phyloP scores from a whole-genome alignment of 2,888 invertebrate species.

The Alentia gelatinosa region DNA sequence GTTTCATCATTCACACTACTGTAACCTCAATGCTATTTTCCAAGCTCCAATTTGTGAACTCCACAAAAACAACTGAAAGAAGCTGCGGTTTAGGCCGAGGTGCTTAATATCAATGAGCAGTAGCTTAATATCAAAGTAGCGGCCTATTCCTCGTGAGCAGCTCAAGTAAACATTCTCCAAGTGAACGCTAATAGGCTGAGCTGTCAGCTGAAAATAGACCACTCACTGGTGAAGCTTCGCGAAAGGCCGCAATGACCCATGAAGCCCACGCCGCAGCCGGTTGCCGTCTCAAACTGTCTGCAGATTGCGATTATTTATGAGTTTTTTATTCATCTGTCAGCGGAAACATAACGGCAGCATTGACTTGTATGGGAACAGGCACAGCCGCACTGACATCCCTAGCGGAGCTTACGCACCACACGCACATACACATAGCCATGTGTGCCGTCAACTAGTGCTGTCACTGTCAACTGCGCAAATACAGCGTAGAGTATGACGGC shows the following conservation, averaged over 20 bases:
- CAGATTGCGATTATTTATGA: not conserved
- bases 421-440: not conserved
- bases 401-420: not conserved
- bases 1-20: not conserved
- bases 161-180: not conserved
- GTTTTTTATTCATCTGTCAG: not conserved
- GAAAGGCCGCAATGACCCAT: not conserved
- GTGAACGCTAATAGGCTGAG: not conserved
- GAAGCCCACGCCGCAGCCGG: not conserved
- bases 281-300: not conserved
- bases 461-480: not conserved
- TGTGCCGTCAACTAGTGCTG: not conserved
- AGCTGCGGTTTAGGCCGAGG: not conserved
- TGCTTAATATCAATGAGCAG: not conserved
- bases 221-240: not conserved
- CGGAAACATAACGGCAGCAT: not conserved
- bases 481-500: not conserved
- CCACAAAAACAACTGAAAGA: not conserved
- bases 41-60: not conserved
- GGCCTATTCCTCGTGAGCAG: not conserved
- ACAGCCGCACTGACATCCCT: constrained; percentile 2
- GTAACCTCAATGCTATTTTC: not conserved
- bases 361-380: constrained; percentile 30
- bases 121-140: not conserved
- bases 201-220: not conserved